phyloP scores from a whole-genome alignment of 1,140 invertebrate genomes.

The Cecropterus lyciades region DNA sequence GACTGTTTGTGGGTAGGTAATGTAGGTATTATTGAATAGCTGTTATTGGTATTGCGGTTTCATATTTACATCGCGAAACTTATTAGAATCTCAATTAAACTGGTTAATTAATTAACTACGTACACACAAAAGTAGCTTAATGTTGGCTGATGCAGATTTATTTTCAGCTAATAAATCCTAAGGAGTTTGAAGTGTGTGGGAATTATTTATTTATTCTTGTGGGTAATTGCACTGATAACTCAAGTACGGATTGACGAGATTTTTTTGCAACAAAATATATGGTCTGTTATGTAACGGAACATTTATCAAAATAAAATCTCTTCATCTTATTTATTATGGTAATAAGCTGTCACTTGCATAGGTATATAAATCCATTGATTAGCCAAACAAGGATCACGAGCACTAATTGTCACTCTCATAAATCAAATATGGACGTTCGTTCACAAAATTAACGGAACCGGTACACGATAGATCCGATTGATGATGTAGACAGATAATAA shows the following conservation, averaged over 20 bases:
- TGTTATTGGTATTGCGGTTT: background rate
- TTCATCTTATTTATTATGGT: background rate
- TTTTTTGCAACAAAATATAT: too few species aligned
- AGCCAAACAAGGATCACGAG: conserved; percentile 37
- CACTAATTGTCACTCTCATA: conserved; percentile 37
- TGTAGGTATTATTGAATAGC: background rate
- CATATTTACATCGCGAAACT: background rate
- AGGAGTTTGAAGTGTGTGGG: too few species aligned
- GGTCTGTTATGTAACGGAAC: background rate
- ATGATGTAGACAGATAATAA: conserved; percentile 41
- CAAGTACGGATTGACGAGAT: too few species aligned
- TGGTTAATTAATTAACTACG: background rate
- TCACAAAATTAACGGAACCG: conserved; percentile 52
- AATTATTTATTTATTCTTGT: too few species aligned
- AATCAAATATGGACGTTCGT: conserved; percentile 39
- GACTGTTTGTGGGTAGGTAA: too few species aligned
- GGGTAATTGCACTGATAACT: too few species aligned
- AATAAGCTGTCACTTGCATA: background rate
- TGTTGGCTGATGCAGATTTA: too few species aligned
- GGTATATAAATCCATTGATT: conserved; percentile 12
- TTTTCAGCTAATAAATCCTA: too few species aligned
- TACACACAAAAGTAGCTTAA: too few species aligned
- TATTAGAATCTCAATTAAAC: background rate
- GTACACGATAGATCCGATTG: conserved; percentile 32
- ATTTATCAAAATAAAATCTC: background rate